A percentile compares a stretch with the other conserved stretches of the same genome.
phyloP scores from a whole-genome alignment of 2,113 vertebrate genomes.

The Seriola quinqueradiata region DNA sequence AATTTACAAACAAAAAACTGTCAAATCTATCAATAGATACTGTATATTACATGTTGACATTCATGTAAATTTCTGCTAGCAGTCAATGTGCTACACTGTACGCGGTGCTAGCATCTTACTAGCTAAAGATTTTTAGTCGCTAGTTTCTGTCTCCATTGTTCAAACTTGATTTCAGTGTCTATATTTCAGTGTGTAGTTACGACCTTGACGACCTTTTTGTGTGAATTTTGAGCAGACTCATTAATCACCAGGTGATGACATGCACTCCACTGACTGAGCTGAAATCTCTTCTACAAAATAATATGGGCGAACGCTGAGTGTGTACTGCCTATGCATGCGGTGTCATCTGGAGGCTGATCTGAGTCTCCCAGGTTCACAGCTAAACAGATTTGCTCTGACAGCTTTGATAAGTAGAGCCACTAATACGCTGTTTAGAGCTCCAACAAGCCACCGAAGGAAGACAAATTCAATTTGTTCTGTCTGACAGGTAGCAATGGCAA shows the following conservation, averaged over 20 bases:
- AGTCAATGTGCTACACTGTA: too few relatives aligned
- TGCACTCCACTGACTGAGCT: slow-evolving; percentile 1
- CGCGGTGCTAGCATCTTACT: not conserved
- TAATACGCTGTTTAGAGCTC: slow-evolving; percentile 84
- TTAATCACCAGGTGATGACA: not conserved
- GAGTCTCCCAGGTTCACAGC: slow-evolving; percentile 66
- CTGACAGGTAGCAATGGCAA: slow-evolving; percentile 81
- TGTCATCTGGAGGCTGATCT: slow-evolving; percentile 63
- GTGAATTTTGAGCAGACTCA: not conserved
- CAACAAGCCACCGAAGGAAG: slow-evolving; percentile 81
- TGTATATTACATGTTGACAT: not conserved
- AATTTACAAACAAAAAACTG: not conserved
- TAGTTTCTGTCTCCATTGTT: not conserved
- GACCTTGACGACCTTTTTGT: not conserved
- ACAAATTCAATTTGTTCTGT: slow-evolving; percentile 87
- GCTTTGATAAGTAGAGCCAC: slow-evolving; percentile 84
- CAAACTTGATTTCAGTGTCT: not conserved
- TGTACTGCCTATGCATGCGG: slow-evolving; percentile 23
- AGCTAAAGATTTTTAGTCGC: not conserved
- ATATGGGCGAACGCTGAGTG: not conserved
- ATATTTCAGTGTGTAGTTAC: not conserved
- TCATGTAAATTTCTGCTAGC: not conserved
- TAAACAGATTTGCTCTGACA: slow-evolving; percentile 83
- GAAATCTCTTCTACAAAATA: slow-evolving; percentile 15
- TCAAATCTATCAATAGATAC: not conserved